A percentile compares a stretch with the other conserved stretches of the same genome.
phyloP scores from a whole-genome alignment of 1,140 invertebrate genomes.

The Aphelenchoides avenae region DNA sequence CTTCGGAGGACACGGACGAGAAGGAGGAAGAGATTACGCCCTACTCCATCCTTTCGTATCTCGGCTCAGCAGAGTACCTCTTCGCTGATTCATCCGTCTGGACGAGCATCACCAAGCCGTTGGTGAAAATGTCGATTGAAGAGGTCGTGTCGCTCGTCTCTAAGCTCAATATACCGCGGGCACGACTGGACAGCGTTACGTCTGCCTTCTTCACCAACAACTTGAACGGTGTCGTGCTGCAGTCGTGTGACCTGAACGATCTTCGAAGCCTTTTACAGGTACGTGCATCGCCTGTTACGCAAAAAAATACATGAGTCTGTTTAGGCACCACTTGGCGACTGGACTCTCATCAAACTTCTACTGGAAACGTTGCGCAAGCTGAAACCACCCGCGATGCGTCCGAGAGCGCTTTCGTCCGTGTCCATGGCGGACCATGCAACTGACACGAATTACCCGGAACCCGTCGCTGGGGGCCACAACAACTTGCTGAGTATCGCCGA shows the following conservation, averaged over 20 bases:
- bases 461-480: neutral
- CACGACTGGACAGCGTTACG: constrained; percentile 27
- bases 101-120: constrained; percentile 38
- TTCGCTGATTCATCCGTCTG: constrained; percentile 51
- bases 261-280: constrained; percentile 40
- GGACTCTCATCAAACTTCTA: constrained; percentile 52
- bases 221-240: constrained; percentile 54
- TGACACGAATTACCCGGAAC: constrained; percentile 3
- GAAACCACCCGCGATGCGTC: constrained; percentile 25
- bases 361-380: constrained; percentile 53
- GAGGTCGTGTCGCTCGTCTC: constrained; percentile 40
- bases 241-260: constrained; percentile 54
- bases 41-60: constrained; percentile 20
- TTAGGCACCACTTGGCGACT: constrained; percentile 50
- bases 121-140: constrained; percentile 51
- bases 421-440: neutral
- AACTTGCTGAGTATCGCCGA: constrained; percentile 15
- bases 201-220: constrained; percentile 39
- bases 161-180: constrained; percentile 39
- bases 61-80: constrained; percentile 40
- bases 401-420: neutral
- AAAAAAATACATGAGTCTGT: constrained; percentile 11
- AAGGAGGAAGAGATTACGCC: constrained; percentile 29
- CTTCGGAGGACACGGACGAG: constrained; percentile 28
- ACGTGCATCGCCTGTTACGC: constrained; percentile 15